Percentiles rank a stretch among this genome's conserved stretches.
phyloP scores from a whole-genome alignment of 35 echinoderm and acorn worm species.

The Apostichopus californicus region DNA sequence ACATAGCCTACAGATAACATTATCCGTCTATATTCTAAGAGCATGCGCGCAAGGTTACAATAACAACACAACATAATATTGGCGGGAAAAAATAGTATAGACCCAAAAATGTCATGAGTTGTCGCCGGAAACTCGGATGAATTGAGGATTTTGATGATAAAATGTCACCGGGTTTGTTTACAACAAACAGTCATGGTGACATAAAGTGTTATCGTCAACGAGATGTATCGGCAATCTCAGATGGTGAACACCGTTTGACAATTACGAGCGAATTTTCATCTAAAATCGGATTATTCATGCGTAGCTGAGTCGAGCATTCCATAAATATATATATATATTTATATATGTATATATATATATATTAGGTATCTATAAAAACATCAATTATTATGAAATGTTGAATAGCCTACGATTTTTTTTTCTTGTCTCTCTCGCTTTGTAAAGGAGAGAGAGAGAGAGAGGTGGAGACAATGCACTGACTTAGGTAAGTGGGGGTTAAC shows the following conservation, averaged over 20 bases:
- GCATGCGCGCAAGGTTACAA: background rate
- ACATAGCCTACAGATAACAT: too few relatives aligned
- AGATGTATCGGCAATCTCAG: background rate
- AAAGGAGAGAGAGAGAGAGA: too few relatives aligned
- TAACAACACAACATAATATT: background rate
- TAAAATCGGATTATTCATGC: background rate
- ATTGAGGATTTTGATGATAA: background rate
- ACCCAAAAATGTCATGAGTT: background rate
- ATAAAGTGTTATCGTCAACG: background rate
- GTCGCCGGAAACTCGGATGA: background rate
- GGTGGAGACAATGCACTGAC: too few relatives aligned
- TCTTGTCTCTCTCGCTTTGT: too few relatives aligned
- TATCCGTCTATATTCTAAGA: background rate
- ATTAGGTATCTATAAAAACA: background rate
- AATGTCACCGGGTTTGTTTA: background rate
- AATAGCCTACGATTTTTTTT: background rate
- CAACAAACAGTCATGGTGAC: background rate
- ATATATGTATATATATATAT: background rate
- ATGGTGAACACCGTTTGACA: background rate
- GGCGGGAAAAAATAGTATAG: background rate
- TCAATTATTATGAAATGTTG: background rate
- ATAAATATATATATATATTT: background rate
- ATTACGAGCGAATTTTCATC: background rate
- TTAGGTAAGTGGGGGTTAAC: too few relatives aligned
- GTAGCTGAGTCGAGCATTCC: background rate